Evolutionary conservation across 1,140 invertebrate species (phyloP), one percentile per base, ranked within the genome.

Genomic region (Drosophila varians): DNA sequence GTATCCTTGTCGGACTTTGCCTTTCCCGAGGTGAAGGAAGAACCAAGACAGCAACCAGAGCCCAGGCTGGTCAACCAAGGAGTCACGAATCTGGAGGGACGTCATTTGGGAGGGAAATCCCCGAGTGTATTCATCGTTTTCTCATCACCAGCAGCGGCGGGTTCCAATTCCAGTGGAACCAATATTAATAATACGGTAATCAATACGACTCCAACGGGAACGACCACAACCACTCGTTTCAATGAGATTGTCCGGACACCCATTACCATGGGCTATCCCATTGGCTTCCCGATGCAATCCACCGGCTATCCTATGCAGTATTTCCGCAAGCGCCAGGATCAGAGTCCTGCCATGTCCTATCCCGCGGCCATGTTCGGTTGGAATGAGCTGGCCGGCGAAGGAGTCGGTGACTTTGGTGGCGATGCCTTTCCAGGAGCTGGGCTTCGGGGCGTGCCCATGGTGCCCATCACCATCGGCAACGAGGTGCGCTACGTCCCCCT

Each of bases 381-480:
- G 47, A 65, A 47, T 11, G 52, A 64, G 21, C 14, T 21, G 0
- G 26, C 54, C 1, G 9, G 16, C 6, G 51, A 21, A 6, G 43
- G 25, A 4, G 7, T 21, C 28, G 7, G 21, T 1, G 49, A 18
- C 0, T 0, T 52, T 8, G 40, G 51, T 2, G 31, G 2, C 6
- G 28, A 6, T 31, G 28, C 28, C 28, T n/a, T n/a, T n/a, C n/a
- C n/a, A n/a, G n/a, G n/a, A n/a, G n/a, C n/a, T n/a, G 40, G 23
- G 1, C 28, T 76, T 2, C 54, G 56, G 0, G 49, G 56, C 2
- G 46, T 86, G 2, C 80, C 80, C 1, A 16, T 84, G n/a, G 79
- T 84, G 6, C 79, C 79, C 4, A 40, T 84, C 14, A 76, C 71
- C 6, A 28, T 86, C 25, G 77, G 77, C 57, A 84, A 86, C 45